phyloP scores from a whole-genome alignment of 1,140 invertebrate genomes.

The Leguminivora glycinivorella region DNA sequence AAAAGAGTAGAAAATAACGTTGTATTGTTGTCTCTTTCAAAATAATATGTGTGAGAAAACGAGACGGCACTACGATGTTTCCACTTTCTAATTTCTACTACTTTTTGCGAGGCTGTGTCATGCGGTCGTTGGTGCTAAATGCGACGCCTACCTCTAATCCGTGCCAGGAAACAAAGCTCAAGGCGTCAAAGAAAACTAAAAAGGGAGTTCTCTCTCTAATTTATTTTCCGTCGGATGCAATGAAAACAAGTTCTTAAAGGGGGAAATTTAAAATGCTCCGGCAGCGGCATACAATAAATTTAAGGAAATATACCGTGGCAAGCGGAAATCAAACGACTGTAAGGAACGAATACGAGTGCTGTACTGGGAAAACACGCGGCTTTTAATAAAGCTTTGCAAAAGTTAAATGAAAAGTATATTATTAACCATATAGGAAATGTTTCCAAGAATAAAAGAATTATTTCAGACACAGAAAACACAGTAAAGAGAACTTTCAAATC shows the following conservation, averaged over 20 bases:
- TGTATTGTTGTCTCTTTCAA: no score
- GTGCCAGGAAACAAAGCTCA: background rate
- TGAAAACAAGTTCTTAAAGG: constrained; percentile 12
- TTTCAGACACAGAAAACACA: no score
- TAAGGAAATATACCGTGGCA: constrained; percentile 11
- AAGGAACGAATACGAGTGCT: background rate
- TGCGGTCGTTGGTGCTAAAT: background rate
- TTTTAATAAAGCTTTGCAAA: background rate
- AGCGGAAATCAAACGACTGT: constrained; percentile 1
- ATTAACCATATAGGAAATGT: no score
- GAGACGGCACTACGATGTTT: no score
- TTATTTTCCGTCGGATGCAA: constrained; percentile 9
- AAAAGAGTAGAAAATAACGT: no score
- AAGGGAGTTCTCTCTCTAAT: constrained; percentile 4
- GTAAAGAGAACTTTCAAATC: no score
- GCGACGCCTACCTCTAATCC: background rate
- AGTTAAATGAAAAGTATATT: no score
- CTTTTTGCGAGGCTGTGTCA: no score
- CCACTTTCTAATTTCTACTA: no score
- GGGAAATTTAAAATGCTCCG: constrained; percentile 11
- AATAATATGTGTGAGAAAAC: no score
- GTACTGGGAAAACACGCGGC: background rate
- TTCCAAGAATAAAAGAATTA: no score
- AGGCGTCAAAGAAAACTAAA: constrained; percentile 1
- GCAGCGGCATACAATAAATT: constrained; percentile 10